Evolutionary conservation across 2,113 vertebrate genomes (phyloP), one percentile per base, ranked within the genome.

Genomic region (Gymnogyps californianus): DNA sequence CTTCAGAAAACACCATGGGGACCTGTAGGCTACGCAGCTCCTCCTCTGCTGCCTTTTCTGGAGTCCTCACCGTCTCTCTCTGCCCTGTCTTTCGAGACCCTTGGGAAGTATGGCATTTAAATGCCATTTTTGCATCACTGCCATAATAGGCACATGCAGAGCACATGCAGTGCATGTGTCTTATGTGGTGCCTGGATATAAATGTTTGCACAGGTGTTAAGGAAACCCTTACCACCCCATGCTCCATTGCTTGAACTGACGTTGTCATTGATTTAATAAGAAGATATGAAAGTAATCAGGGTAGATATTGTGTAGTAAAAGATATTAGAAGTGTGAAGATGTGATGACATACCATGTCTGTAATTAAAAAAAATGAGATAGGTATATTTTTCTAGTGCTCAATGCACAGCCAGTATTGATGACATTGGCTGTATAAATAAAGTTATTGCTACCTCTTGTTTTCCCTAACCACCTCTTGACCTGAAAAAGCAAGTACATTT

Each of bases 131-230:
- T 58, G 10, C 58, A 32, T 17, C n/a, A 0, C 47, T 72, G 36
- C 44, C 5, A 0, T 2, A 32, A 20, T 3, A 49, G 20, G 25
- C 16, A 55, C 16, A 0, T 11, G 52, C 47, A 25, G 42, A 12
- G 38, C 57, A 11, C 4, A 1, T 0, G 29, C 49, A 26, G 20
- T 13, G 31, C 7, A 0, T 13, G 21, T 1, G 1, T 28, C 32
- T 18, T 18, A 6, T 1, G 5, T 51, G 38, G 18, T 51, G 9
- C 15, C 44, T 18, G 38, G 7, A 1, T 11, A 4, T 5, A 14
- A 55, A 54, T 51, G 0, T 13, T 29, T 61, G 10, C 32, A 61
- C 8, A 13, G 17, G 5, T 36, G 11, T 38, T 24, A 42, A 66
- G n/a, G 51, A 46, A 75, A 64, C 6, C 7, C 20, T 46, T 15